These are phyloP conservation scores for Galerucella pusilla DNA, from an alignment of 2,888 invertebrate species.

Conservation along the genomic window DNA sequence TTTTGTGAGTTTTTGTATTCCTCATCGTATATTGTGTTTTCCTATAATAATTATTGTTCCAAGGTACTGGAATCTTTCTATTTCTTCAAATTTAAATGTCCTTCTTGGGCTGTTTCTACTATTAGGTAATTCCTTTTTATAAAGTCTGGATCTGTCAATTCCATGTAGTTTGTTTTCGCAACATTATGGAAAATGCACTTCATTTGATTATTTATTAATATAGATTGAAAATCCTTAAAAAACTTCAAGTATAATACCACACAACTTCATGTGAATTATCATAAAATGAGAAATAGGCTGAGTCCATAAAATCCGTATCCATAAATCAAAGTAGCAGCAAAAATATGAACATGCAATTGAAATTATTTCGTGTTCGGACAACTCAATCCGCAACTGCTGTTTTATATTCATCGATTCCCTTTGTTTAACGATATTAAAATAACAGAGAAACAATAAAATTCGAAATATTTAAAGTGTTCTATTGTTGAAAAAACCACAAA, in stretches of 20 bases:
- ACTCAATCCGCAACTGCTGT: constrained; percentile 29
- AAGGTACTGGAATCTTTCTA: too few species aligned
- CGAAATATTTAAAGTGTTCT: constrained; percentile 64
- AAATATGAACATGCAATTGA: constrained; percentile 23
- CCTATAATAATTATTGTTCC: too few species aligned
- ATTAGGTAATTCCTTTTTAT: too few species aligned
- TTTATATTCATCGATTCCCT: constrained; percentile 51
- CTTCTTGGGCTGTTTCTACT: too few species aligned
- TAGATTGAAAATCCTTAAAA: too few species aligned
- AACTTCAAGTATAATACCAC: not conserved
- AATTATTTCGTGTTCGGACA: constrained; percentile 41
- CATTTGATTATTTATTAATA: too few species aligned
- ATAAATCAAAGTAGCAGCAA: constrained; percentile 7
- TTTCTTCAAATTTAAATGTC: too few species aligned
- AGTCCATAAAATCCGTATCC: not conserved
- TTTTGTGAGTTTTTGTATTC: too few species aligned
- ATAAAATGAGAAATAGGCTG: not conserved
- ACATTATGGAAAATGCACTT: too few species aligned
- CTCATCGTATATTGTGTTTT: too few species aligned
- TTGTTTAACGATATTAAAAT: constrained; percentile 56
- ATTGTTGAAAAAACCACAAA: constrained; percentile 63
- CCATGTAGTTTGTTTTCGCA: too few species aligned
- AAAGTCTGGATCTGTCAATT: too few species aligned
- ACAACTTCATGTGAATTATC: not conserved
- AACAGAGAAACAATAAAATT: constrained; percentile 61